phyloP scores from a whole-genome alignment of 2,113 vertebrate species.

The Gasterosteus aculeatus region DNA sequence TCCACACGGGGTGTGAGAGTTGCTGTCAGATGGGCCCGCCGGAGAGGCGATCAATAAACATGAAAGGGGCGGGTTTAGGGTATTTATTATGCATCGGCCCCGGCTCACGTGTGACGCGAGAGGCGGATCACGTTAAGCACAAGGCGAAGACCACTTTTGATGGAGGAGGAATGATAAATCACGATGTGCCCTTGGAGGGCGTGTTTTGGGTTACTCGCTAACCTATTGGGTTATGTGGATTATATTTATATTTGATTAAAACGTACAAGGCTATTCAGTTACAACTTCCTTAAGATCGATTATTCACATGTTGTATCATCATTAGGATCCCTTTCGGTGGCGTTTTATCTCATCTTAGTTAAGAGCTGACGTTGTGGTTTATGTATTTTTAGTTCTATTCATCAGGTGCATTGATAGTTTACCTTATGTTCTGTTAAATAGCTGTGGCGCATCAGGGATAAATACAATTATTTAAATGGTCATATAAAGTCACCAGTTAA shows the following conservation, averaged over 20 bases:
- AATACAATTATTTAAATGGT: background rate
- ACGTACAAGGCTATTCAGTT: background rate
- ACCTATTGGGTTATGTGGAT: background rate
- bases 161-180: background rate
- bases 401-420: no score
- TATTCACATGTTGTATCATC: background rate
- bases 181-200: background rate
- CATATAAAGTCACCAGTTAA: background rate
- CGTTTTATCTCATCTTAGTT: background rate
- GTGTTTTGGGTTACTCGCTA: background rate
- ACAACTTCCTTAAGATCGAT: background rate
- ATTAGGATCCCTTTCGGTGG: background rate
- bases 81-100: constrained; percentile 67
- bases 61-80: constrained; percentile 66
- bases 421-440: background rate
- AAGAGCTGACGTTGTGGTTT: no score
- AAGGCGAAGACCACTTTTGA: constrained; percentile 4
- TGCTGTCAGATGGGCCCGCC: constrained; percentile 70
- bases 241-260: background rate
- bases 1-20: constrained; percentile 63
- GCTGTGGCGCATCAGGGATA: background rate
- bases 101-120: constrained; percentile 43
- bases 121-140: constrained; percentile 51
- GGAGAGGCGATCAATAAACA: constrained; percentile 79
- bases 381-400: background rate